Base-by-base conservation (phyloP, 2,797 vertebrate species). In the Micropoecilia bifurca region DNA sequence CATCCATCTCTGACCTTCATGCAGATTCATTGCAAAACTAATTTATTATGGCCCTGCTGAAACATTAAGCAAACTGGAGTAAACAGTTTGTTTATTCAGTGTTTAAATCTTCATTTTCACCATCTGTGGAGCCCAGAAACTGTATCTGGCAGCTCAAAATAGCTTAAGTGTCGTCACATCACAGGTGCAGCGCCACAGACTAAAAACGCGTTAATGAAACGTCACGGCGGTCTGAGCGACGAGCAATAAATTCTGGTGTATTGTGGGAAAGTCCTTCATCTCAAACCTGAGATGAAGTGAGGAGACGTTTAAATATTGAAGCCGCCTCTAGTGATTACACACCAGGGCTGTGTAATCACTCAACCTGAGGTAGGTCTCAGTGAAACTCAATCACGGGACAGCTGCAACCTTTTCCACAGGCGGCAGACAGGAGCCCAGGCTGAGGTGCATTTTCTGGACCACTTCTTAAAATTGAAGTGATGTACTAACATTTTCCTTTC, bases 311-410 rank as follows among this genome's bases (percentile, higher is more conserved):
- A 73, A 73, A 50, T 73, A 66, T 41, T 73, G 57, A 63, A 66
- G 72, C 18, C 36, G 48, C 61, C 77, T 79, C 69, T 39, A 57
- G 18, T 79, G 43, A 82, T 79, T 74, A 75, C n/a, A 82, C 77
- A 57, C 48, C 13, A 12, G 12, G n/a, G 71, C 10, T 50, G 6
- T 77, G 73, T 73, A 74, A 86, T 79, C 74, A 82, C 39, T 14
- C 7, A 73, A 48, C n/a, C 30, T 9, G 28, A 47, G 71, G 48
- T 2, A 71, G 66, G 79, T 14, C 41, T 47, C 30, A 25, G 33
- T 71, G n/a, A 81, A 81, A 68, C 80, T 80, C 43, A 84, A 80
- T 78, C 79, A 69, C 39, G 6, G 39, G 39, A 41, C 39, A 16
- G 66, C 39, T 25, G 66, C 13, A 69, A 69, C 20, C 66, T 43